These are phyloP conservation scores for Plebejus argus DNA, from an alignment of 2,888 invertebrate species.

Conservation along the genomic window DNA sequence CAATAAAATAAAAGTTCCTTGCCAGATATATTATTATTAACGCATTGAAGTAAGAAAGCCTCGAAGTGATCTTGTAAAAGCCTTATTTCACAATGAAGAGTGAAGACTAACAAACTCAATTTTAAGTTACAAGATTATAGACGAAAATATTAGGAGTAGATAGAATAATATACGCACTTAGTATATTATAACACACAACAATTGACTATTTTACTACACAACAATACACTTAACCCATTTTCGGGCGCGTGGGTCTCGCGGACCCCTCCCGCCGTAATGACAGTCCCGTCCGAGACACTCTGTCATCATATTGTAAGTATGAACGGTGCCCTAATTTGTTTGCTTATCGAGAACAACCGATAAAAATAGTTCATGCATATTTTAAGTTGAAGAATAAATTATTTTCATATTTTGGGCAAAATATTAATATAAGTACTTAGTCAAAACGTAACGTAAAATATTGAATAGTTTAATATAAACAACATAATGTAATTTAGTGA, in stretches of 20 bases:
- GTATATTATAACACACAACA: background rate
- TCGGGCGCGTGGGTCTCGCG: background rate
- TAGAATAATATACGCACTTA: background rate
- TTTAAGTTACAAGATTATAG: background rate
- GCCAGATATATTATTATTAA: too few relatives aligned
- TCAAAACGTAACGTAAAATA: too few relatives aligned
- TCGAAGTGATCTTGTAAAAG: background rate
- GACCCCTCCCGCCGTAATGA: background rate
- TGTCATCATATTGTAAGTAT: background rate
- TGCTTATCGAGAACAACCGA: background rate
- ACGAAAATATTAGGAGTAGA: background rate
- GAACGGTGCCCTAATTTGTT: background rate
- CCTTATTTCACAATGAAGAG: background rate
- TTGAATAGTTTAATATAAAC: too few relatives aligned
- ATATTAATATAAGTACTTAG: too few relatives aligned
- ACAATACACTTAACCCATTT: background rate
- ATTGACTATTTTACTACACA: background rate
- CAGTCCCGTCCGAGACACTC: background rate
- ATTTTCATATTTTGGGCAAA: too few relatives aligned
- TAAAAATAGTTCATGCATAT: background rate
- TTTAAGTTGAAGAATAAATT: too few relatives aligned
- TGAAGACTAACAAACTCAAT: background rate
- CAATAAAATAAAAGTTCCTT: too few relatives aligned
- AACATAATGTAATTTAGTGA: too few relatives aligned
- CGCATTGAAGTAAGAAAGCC: too few relatives aligned